phyloP scores from a whole-genome alignment of 2,888 invertebrate species.

The Mesochorus sp. region DNA sequence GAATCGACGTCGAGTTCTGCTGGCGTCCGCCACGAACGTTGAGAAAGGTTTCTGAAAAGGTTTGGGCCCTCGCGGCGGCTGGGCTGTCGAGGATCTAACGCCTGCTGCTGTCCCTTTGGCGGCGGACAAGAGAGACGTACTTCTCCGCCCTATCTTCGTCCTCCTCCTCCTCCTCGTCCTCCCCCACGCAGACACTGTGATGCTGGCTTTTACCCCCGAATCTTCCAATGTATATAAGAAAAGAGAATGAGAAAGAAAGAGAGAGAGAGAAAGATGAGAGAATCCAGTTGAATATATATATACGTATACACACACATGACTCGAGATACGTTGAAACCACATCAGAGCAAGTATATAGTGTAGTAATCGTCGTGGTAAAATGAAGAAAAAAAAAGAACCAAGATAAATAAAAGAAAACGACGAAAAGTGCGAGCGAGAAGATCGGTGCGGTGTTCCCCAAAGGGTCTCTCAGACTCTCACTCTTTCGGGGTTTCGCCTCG shows the following conservation, averaged over 20 bases:
- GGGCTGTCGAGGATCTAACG: constrained; percentile 54
- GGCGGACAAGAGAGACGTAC: constrained; percentile 52
- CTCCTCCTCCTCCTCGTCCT: not conserved
- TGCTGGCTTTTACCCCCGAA: constrained; percentile 41
- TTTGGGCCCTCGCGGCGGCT: constrained; percentile 37
- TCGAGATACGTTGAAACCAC: constrained; percentile 27
- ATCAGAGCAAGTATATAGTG: not conserved
- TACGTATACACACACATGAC: constrained; percentile 49
- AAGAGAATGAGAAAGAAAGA: constrained; percentile 34
- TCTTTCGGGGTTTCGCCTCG: constrained; percentile 42
- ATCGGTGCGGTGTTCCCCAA: constrained; percentile 56
- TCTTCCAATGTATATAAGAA: constrained; percentile 41
- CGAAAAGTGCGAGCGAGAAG: constrained; percentile 4
- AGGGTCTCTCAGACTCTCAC: constrained; percentile 43
- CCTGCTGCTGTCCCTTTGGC: constrained; percentile 59
- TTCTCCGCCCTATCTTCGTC: constrained; percentile 54
- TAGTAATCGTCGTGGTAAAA: constrained; percentile 42
- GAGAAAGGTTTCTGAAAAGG: constrained; percentile 10
- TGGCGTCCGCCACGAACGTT: constrained; percentile 15
- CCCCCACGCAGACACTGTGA: not conserved
- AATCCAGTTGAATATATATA: constrained; percentile 50
- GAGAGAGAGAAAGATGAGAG: constrained; percentile 35
- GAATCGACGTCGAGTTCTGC: constrained; percentile 34
- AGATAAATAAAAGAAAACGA: constrained; percentile 6
- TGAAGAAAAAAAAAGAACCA: constrained; percentile 3